These are phyloP conservation scores for Conops quadrifasciatus DNA, from an alignment of 2,888 invertebrate genomes.

Conservation along the genomic window DNA sequence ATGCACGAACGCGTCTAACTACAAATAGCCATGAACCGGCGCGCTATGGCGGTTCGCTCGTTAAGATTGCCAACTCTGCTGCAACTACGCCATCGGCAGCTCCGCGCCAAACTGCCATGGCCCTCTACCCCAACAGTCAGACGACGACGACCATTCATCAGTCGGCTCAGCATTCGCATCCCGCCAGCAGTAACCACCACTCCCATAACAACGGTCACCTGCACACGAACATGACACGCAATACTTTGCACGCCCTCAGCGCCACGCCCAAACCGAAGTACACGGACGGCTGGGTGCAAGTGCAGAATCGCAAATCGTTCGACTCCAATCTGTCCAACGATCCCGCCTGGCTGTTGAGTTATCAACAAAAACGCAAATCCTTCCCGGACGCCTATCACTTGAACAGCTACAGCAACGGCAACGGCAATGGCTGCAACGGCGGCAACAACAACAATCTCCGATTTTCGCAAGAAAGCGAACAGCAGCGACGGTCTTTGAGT, in stretches of 20 bases:
- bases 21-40: slow-evolving; percentile 37
- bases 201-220: slow-evolving; percentile 15
- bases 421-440: too few relatives aligned
- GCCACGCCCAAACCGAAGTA: slow-evolving; percentile 81
- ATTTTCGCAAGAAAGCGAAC: slow-evolving; percentile 93
- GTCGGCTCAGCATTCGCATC: slow-evolving; percentile 53
- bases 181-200: slow-evolving; percentile 8
- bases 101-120: slow-evolving; percentile 40
- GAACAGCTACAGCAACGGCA: slow-evolving; percentile 57
- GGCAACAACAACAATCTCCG: slow-evolving; percentile 74
- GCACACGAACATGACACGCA: slow-evolving; percentile 71
- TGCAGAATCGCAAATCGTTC: slow-evolving; percentile 57
- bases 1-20: not conserved
- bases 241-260: slow-evolving; percentile 75
- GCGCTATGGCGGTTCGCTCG: slow-evolving; percentile 55
- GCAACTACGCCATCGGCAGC: slow-evolving; percentile 42
- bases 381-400: slow-evolving; percentile 65
- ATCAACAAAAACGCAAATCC: slow-evolving; percentile 73
- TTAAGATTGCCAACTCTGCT: slow-evolving; percentile 56
- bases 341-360: slow-evolving; percentile 69
- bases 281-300: slow-evolving; percentile 67
- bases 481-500: slow-evolving; percentile 77
- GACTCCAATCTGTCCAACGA: slow-evolving; percentile 56
- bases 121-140: slow-evolving; percentile 45
- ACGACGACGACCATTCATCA: too few relatives aligned